Percentiles rank a stretch among this genome's conserved stretches.
phyloP scores from a whole-genome alignment of 1,140 invertebrate species.

The Plodia interpunctella region DNA sequence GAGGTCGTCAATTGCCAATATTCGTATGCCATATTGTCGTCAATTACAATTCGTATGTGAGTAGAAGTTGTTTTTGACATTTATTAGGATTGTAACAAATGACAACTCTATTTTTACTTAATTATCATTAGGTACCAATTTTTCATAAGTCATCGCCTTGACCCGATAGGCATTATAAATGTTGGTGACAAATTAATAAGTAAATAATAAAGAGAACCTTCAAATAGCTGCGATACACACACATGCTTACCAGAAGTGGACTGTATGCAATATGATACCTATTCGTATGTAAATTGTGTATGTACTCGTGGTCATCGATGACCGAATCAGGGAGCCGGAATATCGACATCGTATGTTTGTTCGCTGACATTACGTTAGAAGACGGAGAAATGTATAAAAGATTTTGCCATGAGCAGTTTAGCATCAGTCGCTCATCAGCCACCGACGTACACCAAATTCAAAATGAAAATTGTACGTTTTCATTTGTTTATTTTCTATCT shows the following conservation, averaged over 20 bases:
- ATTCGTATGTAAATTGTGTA: constrained; percentile 14
- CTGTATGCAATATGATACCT: constrained; percentile 22
- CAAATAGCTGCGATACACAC: constrained; percentile 32
- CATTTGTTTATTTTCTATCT: constrained; percentile 1
- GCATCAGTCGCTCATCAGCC: constrained; percentile 64
- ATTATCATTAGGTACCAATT: neutral
- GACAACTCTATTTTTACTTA: neutral
- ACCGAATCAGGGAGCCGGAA: constrained; percentile 46
- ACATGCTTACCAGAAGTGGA: constrained; percentile 26
- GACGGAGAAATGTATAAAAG: constrained; percentile 72
- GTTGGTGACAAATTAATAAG: constrained; percentile 52
- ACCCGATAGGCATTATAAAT: constrained; percentile 27
- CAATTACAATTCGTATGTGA: too few species aligned
- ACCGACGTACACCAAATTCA: constrained; percentile 45
- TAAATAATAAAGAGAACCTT: constrained; percentile 57
- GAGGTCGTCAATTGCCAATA: too few species aligned
- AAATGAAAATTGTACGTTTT: constrained; percentile 66
- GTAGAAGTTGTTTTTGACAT: neutral
- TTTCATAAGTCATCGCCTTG: neutral
- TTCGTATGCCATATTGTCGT: too few species aligned
- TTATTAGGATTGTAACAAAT: neutral
- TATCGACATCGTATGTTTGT: constrained; percentile 54
- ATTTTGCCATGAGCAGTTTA: constrained; percentile 42
- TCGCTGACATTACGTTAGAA: constrained; percentile 59
- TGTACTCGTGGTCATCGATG: constrained; percentile 30